phyloP scores from a whole-genome alignment of 1,140 invertebrate genomes.

The Heliconius hermathena region DNA sequence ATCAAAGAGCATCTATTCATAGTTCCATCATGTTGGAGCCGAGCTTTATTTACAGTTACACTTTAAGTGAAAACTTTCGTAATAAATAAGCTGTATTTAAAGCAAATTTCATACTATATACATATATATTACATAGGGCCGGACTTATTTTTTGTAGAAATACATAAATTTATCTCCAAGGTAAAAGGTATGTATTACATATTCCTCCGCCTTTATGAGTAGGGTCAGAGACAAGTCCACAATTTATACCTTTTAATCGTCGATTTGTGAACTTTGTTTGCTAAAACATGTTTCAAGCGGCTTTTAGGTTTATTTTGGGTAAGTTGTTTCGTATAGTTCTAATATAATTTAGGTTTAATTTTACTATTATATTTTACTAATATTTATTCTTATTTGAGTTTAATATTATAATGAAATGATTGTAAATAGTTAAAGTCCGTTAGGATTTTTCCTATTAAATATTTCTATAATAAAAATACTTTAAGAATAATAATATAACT shows the following conservation, averaged over 20 bases:
- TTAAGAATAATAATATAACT: background rate
- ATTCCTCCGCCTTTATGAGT: conserved; percentile 63
- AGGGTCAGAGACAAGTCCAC: conserved; percentile 58
- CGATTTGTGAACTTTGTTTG: conserved; percentile 56
- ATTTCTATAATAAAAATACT: background rate
- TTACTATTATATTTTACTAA: background rate
- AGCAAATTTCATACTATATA: conserved; percentile 57
- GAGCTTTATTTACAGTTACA: conserved; percentile 59
- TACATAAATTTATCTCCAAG: conserved; percentile 64
- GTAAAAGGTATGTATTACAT: conserved; percentile 51
- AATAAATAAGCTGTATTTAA: conserved; percentile 75
- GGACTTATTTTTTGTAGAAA: conserved; percentile 61
- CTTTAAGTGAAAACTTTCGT: conserved; percentile 59
- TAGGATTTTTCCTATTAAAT: too few relatives aligned
- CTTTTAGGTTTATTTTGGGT: conserved; percentile 19
- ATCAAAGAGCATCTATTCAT: background rate
- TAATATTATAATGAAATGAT: too few relatives aligned
- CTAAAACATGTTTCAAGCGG: conserved; percentile 24
- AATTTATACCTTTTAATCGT: conserved; percentile 69
- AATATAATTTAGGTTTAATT: background rate
- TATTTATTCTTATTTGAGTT: background rate
- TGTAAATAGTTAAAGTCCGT: too few relatives aligned
- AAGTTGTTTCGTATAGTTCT: conserved; percentile 4
- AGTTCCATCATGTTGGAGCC: background rate
- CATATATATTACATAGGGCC: conserved; percentile 44